phyloP scores from a whole-genome alignment of 2,797 vertebrate genomes.

The Numenius phaeopus region DNA sequence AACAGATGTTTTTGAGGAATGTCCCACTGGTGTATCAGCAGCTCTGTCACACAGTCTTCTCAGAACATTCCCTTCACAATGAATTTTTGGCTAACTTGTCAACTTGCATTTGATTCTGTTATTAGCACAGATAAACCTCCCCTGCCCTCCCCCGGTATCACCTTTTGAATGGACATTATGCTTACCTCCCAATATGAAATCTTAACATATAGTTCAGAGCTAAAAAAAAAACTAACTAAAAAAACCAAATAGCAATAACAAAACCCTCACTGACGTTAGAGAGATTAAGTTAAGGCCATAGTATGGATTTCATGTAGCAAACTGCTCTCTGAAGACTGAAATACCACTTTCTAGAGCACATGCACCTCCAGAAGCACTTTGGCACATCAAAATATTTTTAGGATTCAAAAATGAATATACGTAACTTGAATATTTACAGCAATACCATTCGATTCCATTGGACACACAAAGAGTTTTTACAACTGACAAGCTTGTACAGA shows the following conservation, averaged over 20 bases:
- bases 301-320: background rate
- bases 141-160: too few relatives aligned
- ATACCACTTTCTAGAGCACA: background rate
- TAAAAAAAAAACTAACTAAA: background rate
- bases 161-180: background rate
- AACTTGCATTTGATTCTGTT: background rate
- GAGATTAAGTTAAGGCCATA: background rate
- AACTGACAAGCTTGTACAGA: background rate
- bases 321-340: background rate
- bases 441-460: background rate
- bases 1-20: background rate
- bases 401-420: background rate
- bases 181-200: accelerated
- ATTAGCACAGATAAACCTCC: background rate
- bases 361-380: background rate
- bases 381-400: background rate
- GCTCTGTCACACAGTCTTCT: accelerated
- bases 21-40: background rate
- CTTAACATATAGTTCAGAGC: background rate
- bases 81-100: background rate
- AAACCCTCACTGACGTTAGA: background rate
- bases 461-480: background rate
- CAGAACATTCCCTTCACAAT: background rate
- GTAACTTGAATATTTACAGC: background rate
- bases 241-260: background rate